phyloP scores from a whole-genome alignment of 1,140 invertebrate species.

The Varroa destructor region DNA sequence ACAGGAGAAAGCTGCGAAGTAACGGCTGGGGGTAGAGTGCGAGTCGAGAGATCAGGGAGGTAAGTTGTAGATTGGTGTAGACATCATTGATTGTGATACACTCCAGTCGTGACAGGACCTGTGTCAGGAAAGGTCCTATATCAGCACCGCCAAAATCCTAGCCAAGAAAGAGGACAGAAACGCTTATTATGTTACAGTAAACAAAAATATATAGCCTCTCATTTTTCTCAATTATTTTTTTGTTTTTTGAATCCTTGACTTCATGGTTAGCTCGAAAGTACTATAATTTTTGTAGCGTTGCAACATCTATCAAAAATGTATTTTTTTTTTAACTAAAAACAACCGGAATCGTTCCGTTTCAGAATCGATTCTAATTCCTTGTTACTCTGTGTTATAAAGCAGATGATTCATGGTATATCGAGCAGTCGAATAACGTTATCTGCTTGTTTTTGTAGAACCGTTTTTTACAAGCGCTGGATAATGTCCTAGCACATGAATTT shows the following conservation, averaged over 20 bases:
- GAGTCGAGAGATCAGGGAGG: slow-evolving; percentile 68
- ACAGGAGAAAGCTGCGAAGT: slow-evolving; percentile 68
- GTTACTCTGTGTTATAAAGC: too few relatives aligned
- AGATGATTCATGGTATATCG: background rate
- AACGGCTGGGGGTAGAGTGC: slow-evolving; percentile 74
- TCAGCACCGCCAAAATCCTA: slow-evolving; percentile 36
- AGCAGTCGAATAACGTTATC: background rate
- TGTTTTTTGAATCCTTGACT: too few relatives aligned
- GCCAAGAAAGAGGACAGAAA: slow-evolving; percentile 13
- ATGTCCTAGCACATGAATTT: background rate
- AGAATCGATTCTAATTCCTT: too few relatives aligned
- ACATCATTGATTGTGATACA: slow-evolving; percentile 69
- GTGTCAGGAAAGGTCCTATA: slow-evolving; percentile 65
- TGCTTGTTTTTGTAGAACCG: background rate
- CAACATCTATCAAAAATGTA: too few relatives aligned
- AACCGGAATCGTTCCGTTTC: too few relatives aligned
- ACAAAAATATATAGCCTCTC: background rate
- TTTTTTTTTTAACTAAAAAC: too few relatives aligned
- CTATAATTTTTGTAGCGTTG: too few relatives aligned
- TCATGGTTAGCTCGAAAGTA: too few relatives aligned
- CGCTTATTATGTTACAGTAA: slow-evolving; percentile 5
- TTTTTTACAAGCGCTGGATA: background rate
- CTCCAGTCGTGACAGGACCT: slow-evolving; percentile 65
- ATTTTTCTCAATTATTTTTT: background rate
- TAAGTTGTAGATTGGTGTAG: slow-evolving; percentile 72